Percentiles rank a stretch among this genome's conserved stretches.
Conservation (phyloP, 2,888 invertebrate genomes). For the Drosophila mayaguana region DNA sequence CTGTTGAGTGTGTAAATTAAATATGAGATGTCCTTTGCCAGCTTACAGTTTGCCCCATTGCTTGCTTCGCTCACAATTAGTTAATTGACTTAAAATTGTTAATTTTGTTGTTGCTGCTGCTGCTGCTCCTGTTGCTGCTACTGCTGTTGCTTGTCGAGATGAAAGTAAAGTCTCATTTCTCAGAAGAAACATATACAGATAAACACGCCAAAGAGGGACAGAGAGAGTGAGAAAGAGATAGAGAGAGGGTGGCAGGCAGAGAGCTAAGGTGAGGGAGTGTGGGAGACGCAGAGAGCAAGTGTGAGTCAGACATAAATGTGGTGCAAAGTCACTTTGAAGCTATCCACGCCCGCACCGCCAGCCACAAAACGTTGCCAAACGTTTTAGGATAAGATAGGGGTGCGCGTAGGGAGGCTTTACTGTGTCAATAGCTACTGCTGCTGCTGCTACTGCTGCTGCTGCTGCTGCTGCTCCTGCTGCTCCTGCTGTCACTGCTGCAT, state of each 20-base stretch:
- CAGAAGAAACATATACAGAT: slow-evolving; percentile 29
- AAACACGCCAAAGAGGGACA: background rate
- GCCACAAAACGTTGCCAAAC: slow-evolving; percentile 8
- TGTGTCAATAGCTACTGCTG: slow-evolving; percentile 25
- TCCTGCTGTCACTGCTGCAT: slow-evolving; percentile 45
- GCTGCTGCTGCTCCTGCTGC: slow-evolving; percentile 35
- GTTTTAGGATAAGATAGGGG: background rate
- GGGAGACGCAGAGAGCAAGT: no score
- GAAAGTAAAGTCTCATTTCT: slow-evolving; percentile 55
- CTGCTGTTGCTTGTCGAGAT: slow-evolving; percentile 54
- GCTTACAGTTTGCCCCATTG: slow-evolving; percentile 8
- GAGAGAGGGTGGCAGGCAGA: background rate
- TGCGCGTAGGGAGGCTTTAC: background rate
- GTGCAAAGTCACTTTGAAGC: slow-evolving; percentile 51
- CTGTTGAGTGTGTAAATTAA: slow-evolving; percentile 31
- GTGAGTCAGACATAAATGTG: slow-evolving; percentile 15
- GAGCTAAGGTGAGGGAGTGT: background rate
- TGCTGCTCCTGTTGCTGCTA: slow-evolving; percentile 18
- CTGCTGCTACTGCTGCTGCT: slow-evolving; percentile 28
- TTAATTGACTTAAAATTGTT: slow-evolving; percentile 65
- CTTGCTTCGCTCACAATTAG: slow-evolving; percentile 56
- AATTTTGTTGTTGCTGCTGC: slow-evolving; percentile 24
- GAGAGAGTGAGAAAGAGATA: background rate
- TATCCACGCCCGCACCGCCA: slow-evolving; percentile 1
- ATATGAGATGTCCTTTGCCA: slow-evolving; percentile 41